Evolutionary conservation across 2,113 vertebrate genomes (phyloP).

Genomic region (Setophaga coronata): DNA sequence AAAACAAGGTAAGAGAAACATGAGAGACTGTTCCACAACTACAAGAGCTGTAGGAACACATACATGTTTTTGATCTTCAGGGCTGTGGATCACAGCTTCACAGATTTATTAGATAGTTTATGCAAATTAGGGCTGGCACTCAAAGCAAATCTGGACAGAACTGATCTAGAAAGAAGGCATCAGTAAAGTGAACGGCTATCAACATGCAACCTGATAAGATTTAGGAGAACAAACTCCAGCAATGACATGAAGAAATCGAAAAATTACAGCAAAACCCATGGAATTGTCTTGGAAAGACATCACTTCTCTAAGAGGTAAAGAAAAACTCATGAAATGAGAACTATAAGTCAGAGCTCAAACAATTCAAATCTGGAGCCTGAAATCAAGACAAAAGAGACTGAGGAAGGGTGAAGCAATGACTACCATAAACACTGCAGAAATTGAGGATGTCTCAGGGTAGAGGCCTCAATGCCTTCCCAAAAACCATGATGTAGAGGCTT

Average conservation of each 20-base stretch:
- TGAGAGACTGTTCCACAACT: background rate
- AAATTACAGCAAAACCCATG: background rate
- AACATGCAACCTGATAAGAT: background rate
- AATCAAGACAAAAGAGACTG: background rate
- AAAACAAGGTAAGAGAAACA: background rate
- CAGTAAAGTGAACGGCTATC: background rate
- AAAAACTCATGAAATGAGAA: background rate
- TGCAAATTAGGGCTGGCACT: background rate
- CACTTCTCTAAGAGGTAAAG: background rate
- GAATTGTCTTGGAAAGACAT: background rate
- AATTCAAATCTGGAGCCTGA: background rate
- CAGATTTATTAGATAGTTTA: background rate
- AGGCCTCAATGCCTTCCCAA: background rate
- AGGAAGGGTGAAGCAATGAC: background rate
- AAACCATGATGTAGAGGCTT: background rate
- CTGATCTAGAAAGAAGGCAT: background rate
- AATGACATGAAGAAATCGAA: background rate
- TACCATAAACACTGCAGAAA: background rate
- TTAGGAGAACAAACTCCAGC: background rate
- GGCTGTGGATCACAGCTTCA: background rate
- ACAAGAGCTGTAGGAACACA: background rate
- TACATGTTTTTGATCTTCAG: background rate
- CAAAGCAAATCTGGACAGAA: background rate
- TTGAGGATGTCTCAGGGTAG: background rate
- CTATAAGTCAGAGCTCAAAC: background rate